Evolutionary conservation across 2,113 vertebrate species (phyloP), one percentile per base, ranked within the genome.

Genomic region (Grus americana): DNA sequence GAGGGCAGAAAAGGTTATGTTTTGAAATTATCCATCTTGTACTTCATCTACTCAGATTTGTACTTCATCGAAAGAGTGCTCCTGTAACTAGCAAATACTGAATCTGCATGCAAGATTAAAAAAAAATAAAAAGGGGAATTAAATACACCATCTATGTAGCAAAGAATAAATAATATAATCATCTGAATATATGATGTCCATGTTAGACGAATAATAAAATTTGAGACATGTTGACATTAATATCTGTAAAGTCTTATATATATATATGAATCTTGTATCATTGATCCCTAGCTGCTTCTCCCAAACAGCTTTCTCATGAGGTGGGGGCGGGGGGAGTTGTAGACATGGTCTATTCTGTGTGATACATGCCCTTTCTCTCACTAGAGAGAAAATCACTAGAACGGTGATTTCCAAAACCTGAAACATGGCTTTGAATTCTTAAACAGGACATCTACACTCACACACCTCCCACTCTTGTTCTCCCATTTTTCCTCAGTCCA

Each of bases 311-410:
- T 88, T 72, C 50, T 16, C 18, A 19, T 21, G 4, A 15, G 6
- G 9, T 21, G 4, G 17, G 6, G 9, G 11, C 10, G 3, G 0
- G 4, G 27, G 23, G 9, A 83, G 18, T 36, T 49, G 7, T 50
- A 82, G 20, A n/a, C 6, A 19, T n/a, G 63, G 42, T 46, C 32
- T 84, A 0, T 58, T 63, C 15, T 68, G 30, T 30, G 21, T 66
- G 44, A 30, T 40, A 29, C 7, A 26, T 40, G 5, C 27, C 19
- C 34, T 76, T 91, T 74, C 26, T 70, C 20, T 73, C 40, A 61
- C 22, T 71, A 54, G 17, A 34, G 50, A 79, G 27, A 78, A 78
- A 73, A 81, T 73, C 13, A 40, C 15, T 81, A 21, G 20, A 84
- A 88, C 11, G 58, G 32, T 71, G 16, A 57, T 88, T 85, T 88